A percentile compares a stretch with the other conserved stretches of the same genome.
Conservation (phyloP, 2,797 vertebrate species). For the Macropus fuliginosus region DNA sequence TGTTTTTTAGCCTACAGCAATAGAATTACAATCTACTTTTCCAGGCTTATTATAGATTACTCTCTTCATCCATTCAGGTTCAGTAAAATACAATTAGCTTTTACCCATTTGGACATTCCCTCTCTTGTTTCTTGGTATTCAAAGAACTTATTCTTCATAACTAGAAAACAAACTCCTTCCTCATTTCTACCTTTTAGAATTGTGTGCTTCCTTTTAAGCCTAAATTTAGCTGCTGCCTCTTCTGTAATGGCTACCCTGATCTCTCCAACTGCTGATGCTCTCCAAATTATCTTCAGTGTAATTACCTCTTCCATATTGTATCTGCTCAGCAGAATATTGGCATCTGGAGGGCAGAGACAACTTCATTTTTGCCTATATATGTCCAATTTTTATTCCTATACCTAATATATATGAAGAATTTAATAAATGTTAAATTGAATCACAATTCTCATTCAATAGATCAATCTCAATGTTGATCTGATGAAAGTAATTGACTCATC, state of each 20-base stretch:
- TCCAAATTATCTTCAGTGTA: background rate
- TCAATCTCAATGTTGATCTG: background rate
- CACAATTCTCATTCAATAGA: background rate
- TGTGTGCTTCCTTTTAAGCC: background rate
- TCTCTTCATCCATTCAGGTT: background rate
- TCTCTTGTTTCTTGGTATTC: background rate
- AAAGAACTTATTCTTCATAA: background rate
- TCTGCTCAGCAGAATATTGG: background rate
- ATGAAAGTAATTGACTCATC: background rate
- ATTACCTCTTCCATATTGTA: background rate
- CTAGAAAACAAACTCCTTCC: background rate
- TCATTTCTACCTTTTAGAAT: background rate
- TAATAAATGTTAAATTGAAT: background rate
- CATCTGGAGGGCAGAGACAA: background rate
- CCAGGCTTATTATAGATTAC: background rate
- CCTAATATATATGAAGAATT: background rate
- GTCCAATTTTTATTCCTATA: background rate
- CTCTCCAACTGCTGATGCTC: background rate
- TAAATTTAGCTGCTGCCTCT: no score
- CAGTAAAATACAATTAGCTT: background rate
- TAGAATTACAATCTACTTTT: background rate
- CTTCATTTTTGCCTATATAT: background rate
- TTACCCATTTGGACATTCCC: background rate
- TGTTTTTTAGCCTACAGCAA: no score
- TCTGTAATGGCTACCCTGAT: background rate